Conservation (phyloP, 2,888 invertebrate species). For the Sphaerophoria taeniata region DNA sequence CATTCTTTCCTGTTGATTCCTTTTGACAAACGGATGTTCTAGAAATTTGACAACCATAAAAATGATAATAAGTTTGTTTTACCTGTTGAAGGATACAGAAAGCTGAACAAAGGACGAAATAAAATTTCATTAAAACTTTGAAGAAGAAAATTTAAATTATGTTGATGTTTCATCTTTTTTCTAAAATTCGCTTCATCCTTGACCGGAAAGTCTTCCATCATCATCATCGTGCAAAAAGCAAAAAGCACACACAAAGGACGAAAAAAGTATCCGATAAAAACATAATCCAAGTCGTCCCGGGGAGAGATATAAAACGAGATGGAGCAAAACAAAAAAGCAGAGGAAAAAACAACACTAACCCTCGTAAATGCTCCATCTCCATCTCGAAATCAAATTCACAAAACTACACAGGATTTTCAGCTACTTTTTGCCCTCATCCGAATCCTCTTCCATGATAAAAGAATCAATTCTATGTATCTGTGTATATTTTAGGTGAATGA, state of each 20-base stretch:
- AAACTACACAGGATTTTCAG: constrained; percentile 25
- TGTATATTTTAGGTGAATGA: neutral
- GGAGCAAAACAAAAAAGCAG: no score
- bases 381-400: constrained; percentile 6
- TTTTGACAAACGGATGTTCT: neutral
- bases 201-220: constrained; percentile 1
- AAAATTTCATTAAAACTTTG: neutral
- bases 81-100: neutral
- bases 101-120: neutral
- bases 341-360: no score
- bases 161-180: neutral
- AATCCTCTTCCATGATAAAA: neutral
- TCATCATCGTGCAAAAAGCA: neutral
- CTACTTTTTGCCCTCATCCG: neutral
- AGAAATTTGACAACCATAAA: neutral
- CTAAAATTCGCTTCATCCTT: constrained; percentile 23
- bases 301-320: neutral
- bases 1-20: no score
- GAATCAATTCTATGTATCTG: constrained; percentile 19
- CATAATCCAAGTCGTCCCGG: neutral
- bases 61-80: neutral
- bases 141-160: neutral
- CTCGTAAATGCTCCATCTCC: neutral
- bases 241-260: neutral
- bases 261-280: neutral